These are phyloP conservation scores for Dolichomitus sp. DNA, from an alignment of 2,888 invertebrate species.

Conservation along the genomic window DNA sequence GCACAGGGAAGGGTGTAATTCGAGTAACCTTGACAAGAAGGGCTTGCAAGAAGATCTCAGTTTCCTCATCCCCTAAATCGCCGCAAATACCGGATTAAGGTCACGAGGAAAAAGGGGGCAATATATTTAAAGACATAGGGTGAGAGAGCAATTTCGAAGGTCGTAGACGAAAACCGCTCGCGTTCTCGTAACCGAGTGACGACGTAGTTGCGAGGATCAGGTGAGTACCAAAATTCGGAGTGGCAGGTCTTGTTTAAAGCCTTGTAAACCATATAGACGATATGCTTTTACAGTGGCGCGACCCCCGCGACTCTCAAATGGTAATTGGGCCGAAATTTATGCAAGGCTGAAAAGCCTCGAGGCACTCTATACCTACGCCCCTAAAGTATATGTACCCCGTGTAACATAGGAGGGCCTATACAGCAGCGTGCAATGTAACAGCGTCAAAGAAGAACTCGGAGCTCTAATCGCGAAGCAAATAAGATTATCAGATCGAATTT, in stretches of 20 bases:
- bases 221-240: constrained; percentile 23
- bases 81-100: constrained; percentile 29
- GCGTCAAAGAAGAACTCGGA: constrained; percentile 74
- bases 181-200: constrained; percentile 34
- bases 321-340: constrained; percentile 75
- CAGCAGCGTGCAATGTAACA: constrained; percentile 46
- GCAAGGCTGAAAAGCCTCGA: constrained; percentile 60
- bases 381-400: constrained; percentile 7
- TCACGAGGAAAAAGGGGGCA: background rate
- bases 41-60: background rate
- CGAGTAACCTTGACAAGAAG: constrained; percentile 49
- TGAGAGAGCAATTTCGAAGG: constrained; percentile 18
- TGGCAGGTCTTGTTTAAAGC: constrained; percentile 36
- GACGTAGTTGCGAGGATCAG: constrained; percentile 47
- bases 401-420: constrained; percentile 1
- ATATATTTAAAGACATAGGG: constrained; percentile 15
- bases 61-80: background rate
- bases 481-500: constrained; percentile 85
- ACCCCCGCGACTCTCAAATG: constrained; percentile 46
- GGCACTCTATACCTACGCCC: constrained; percentile 13
- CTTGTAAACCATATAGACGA: constrained; percentile 44
- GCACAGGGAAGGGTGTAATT: background rate
- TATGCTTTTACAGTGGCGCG: constrained; percentile 32
- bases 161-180: constrained; percentile 8
- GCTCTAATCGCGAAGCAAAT: constrained; percentile 81